Base-by-base conservation (phyloP, 92 coral and sea anemone genomes). In the Parazoanthus darwini region DNA sequence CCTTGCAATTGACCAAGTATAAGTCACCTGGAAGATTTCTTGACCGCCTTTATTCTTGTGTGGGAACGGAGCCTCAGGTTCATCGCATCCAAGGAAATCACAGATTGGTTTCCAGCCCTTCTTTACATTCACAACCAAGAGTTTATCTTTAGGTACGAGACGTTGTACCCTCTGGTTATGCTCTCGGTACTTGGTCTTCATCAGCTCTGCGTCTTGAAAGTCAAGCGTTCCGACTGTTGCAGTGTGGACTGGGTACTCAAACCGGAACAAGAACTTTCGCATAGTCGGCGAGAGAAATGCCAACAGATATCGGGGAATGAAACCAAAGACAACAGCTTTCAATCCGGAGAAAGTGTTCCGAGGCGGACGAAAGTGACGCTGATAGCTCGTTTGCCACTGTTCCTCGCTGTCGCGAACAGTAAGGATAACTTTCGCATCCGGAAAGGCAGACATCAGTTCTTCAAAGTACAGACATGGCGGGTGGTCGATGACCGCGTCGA, bases 331-430 rank as follows among this genome's bases (percentile, higher is more conserved):
- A 29, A 58, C 36, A 56, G 85, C 85, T 58, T 56, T 80, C 18
- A 80, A 50, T 58, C 85, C 85, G 8, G 26, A 13, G 46, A 80
- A 80, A 18, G 72, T 80, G 85, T 56, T 58, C 11, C 71, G 29
- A 26, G 85, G 85, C 14, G 85, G 85, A 29, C 85, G 73, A 15
- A 80, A 80, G 51, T 80, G 85, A 1, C 18, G 39, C 23, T 37
- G 42, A 39, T 80, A 80, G 29, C 85, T 80, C 6, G 8, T 25
- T 33, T 80, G 85, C 85, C 85, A 80, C 71, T 80, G 85, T 15
- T 80, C 72, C 50, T 80, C 85, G 73, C 42, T 80, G 68, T 80
- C 85, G 38, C 85, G 85, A 38, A 54, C 85, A 36, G 71, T 80
- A 8, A 80, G 51, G 50, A 80, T 80, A 14, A 80, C 85, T 80